Base-by-base conservation (phyloP, 2,888 invertebrate species). In the Sinhomidia bicolor region DNA sequence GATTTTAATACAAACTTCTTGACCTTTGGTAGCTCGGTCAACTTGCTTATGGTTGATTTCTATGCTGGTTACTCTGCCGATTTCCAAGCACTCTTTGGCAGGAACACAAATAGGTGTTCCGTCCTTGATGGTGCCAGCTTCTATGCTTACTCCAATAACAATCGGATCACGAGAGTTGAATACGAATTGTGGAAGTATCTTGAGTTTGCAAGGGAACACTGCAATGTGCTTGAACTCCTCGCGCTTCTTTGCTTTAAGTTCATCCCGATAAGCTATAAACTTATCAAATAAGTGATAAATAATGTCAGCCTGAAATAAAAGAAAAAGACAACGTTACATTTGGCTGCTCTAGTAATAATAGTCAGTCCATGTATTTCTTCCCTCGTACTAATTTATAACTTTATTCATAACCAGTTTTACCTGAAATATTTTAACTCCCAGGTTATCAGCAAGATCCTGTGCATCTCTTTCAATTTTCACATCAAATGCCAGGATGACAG, bases 251-350 rank as follows among this genome's bases (percentile, higher is more conserved):
- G 96, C 96, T 93, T 96, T 97, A 82, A 99, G 94, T 93, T 99
- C 98, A 87, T 99, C 98, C 90, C 98, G 95, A 94, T 97, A 98
- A 14, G 97, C 96, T 93, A 96, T 98, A 95, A 99, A 99, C 94
- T 97, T 97, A 94, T 99, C 99, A 94, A 99, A 99, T 93, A 99
- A 95, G 94, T 99, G 99, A 94, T 99, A 99, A 93, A 99, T 99
- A 93, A 99, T 99, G 94, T 99, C 99, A 7, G 99, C 99, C 91
- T 97, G 96, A 81, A 88, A 84, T 57, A 68, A 1, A 68, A 65
- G 29, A 62, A 32, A 5, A 36, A 68, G 20, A 41, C n/a, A n/a
- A n/a, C n/a, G n/a, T n/a, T n/a, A n/a, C n/a, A n/a, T n/a, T n/a
- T n/a, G n/a, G n/a, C n/a, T n/a, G n/a, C n/a, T n/a, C n/a, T n/a